A percentile compares a stretch with the other conserved stretches of the same genome.
phyloP scores from a whole-genome alignment of 2,888 invertebrate species.

The Perizoma affinitatum region DNA sequence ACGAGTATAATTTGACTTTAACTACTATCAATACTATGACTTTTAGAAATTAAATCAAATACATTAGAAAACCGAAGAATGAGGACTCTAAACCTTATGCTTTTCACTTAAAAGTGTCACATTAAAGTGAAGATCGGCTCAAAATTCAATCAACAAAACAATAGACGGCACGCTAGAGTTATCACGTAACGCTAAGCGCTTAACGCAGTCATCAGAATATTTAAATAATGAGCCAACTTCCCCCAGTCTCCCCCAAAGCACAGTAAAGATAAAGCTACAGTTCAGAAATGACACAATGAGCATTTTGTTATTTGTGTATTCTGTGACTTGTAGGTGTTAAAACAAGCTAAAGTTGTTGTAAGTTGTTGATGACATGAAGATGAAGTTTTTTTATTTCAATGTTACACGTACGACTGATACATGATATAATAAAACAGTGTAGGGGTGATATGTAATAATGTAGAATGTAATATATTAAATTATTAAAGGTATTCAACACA shows the following conservation, averaged over 20 bases:
- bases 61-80: slow-evolving; percentile 7
- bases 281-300: slow-evolving; percentile 9
- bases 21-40: background rate
- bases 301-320: background rate
- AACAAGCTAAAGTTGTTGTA: too few relatives aligned
- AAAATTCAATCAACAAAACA: slow-evolving; percentile 76
- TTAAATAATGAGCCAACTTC: slow-evolving; percentile 69
- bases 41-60: background rate
- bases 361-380: too few relatives aligned
- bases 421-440: too few relatives aligned
- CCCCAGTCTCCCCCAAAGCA: slow-evolving; percentile 44
- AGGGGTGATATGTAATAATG: too few relatives aligned
- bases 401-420: too few relatives aligned
- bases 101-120: slow-evolving; percentile 38
- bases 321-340: too few relatives aligned
- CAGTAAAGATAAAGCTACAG: slow-evolving; percentile 18
- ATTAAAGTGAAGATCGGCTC: slow-evolving; percentile 42
- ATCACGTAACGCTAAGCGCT: slow-evolving; percentile 69
- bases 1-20: too few relatives aligned
- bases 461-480: too few relatives aligned
- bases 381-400: too few relatives aligned
- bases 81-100: slow-evolving; percentile 10
- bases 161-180: slow-evolving; percentile 59
- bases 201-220: slow-evolving; percentile 77
- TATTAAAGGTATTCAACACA: too few relatives aligned